Percentiles rank a stretch among this genome's conserved stretches.
Evolutionary conservation across 2,113 vertebrate species (phyloP).

Genomic region (Ginglymostoma cirratum): DNA sequence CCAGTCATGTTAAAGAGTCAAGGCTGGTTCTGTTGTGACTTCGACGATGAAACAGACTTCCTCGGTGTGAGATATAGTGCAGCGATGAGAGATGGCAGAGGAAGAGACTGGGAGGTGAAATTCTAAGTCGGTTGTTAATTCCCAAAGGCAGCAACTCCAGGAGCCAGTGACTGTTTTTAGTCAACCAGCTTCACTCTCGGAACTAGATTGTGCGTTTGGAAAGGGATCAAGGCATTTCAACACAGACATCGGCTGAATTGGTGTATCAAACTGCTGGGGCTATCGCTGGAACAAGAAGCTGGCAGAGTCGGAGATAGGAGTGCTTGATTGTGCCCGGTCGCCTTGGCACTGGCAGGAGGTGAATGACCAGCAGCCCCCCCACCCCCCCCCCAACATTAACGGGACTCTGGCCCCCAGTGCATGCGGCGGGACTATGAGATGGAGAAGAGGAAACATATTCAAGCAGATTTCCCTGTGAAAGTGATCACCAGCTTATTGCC

Average conservation of each 20-base stretch:
- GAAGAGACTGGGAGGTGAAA: neutral
- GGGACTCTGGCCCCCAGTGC: neutral
- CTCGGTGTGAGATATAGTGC: neutral
- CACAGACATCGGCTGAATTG: neutral
- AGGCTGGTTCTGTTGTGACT: neutral
- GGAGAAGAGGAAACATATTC: neutral
- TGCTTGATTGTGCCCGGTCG: neutral
- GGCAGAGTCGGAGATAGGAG: neutral
- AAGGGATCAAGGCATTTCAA: neutral
- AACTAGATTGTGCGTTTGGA: too few species aligned
- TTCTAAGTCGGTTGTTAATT: neutral
- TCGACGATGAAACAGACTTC: neutral
- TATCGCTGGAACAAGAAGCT: neutral
- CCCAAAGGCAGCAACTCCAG: neutral
- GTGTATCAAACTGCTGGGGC: neutral
- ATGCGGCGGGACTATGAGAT: neutral
- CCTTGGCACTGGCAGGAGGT: neutral
- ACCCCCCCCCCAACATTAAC: neutral
- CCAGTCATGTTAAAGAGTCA: neutral
- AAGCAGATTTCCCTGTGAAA: neutral
- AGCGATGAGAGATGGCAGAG: neutral
- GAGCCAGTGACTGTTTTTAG: neutral
- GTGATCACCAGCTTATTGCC: neutral
- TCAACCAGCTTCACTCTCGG: neutral
- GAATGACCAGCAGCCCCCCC: neutral